These are phyloP conservation scores for Empis stercorea DNA, from an alignment of 2,888 invertebrate species.

Conservation along the genomic window DNA sequence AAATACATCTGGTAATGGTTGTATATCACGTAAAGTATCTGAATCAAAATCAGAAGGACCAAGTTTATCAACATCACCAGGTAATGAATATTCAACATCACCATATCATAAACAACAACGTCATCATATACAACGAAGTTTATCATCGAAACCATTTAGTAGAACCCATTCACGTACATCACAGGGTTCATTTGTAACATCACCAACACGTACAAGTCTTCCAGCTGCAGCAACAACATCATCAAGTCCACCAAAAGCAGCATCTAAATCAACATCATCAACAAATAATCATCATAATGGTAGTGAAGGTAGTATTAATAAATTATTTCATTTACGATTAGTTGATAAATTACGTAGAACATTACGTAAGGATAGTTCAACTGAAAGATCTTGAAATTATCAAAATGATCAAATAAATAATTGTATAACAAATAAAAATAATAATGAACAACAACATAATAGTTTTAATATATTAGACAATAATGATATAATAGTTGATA, in stretches of 20 bases:
- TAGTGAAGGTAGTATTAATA: slow-evolving; percentile 50
- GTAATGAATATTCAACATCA: slow-evolving; percentile 40
- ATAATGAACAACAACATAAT: not conserved
- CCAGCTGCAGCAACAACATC: slow-evolving; percentile 19
- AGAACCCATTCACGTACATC: slow-evolving; percentile 48
- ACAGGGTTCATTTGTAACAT: slow-evolving; percentile 45
- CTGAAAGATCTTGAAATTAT: slow-evolving; percentile 13
- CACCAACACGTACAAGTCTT: slow-evolving; percentile 48
- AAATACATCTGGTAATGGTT: slow-evolving; percentile 22
- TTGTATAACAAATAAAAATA: not conserved
- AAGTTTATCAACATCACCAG: slow-evolving; percentile 51
- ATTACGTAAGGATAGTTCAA: slow-evolving; percentile 37
- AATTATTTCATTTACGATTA: slow-evolving; percentile 58
- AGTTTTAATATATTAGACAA: not conserved
- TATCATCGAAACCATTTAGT: slow-evolving; percentile 45
- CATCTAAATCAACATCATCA: slow-evolving; percentile 28
- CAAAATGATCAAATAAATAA: not conserved
- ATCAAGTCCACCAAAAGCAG: slow-evolving; percentile 39
- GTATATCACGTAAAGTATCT: slow-evolving; percentile 49
- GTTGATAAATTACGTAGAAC: slow-evolving; percentile 60
- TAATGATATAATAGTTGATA: not conserved
- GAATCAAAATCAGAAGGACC: slow-evolving; percentile 48
- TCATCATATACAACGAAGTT: slow-evolving; percentile 34
- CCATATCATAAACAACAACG: slow-evolving; percentile 38
- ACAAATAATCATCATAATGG: slow-evolving; percentile 26